Evolutionary conservation across 2,113 vertebrate species (phyloP).

Genomic region (Aspidoscelis tigris): DNA sequence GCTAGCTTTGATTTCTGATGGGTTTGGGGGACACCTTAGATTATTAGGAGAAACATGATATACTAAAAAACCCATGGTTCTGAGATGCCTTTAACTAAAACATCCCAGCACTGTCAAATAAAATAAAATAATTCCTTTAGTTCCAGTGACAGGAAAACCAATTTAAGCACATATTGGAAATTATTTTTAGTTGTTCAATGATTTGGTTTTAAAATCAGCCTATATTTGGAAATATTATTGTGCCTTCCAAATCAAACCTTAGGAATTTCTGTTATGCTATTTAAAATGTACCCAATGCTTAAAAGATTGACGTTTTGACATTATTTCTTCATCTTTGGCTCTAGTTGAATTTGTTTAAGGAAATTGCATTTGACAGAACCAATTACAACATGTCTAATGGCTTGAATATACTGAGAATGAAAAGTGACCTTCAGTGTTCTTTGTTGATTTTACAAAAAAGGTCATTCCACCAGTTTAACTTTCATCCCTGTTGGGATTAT

Average conservation of each 20-base stretch:
- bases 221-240: conserved; percentile 58
- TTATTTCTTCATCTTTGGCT: conserved; percentile 64
- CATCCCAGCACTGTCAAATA: not conserved
- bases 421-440: conserved; percentile 57
- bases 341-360: conserved; percentile 57
- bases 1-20: not conserved
- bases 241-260: conserved; percentile 56
- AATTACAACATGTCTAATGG: conserved; percentile 57
- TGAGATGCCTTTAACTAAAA: conserved; percentile 23
- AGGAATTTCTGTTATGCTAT: conserved; percentile 64
- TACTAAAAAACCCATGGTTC: not conserved
- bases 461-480: conserved; percentile 11
- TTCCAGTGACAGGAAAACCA: conserved; percentile 28
- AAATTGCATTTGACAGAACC: conserved; percentile 65
- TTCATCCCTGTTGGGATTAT: conserved; percentile 10
- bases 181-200: conserved; percentile 29
- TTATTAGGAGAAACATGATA: not conserved
- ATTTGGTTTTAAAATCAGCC: conserved; percentile 47
- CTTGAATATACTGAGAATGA: conserved; percentile 59
- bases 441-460: conserved; percentile 25
- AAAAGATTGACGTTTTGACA: conserved; percentile 65
- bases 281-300: conserved; percentile 62
- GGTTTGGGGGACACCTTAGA: not conserved
- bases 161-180: conserved; percentile 23
- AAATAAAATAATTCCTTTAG: not conserved